Conservation (phyloP, 2,888 invertebrate species). For the Cordilura impudica region DNA sequence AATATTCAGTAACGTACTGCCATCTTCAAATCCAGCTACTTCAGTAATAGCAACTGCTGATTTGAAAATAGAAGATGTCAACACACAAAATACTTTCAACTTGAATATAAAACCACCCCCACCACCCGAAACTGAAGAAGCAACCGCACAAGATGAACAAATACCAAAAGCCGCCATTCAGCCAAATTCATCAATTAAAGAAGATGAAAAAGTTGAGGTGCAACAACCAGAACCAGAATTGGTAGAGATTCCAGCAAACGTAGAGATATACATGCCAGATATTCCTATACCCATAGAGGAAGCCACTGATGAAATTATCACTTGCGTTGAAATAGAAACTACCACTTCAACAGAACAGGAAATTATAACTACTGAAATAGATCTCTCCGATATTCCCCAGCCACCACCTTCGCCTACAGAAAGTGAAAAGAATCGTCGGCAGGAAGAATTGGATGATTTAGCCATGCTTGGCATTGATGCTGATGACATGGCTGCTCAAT, state of each 20-base stretch:
- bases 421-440: conserved; percentile 78
- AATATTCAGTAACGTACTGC: conserved; percentile 68
- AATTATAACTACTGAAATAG: conserved; percentile 62
- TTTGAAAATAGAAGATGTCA: conserved; percentile 55
- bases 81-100: conserved; percentile 23
- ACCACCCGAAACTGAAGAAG: background rate
- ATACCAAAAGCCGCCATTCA: background rate
- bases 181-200: background rate
- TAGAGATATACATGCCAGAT: conserved; percentile 50
- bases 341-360: background rate
- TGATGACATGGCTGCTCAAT: conserved; percentile 81
- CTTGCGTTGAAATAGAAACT: background rate
- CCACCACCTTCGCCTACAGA: conserved; percentile 72
- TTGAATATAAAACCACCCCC: conserved; percentile 7
- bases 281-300: conserved; percentile 68
- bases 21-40: conserved; percentile 44
- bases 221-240: background rate
- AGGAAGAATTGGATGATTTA: conserved; percentile 84
- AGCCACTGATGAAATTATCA: background rate
- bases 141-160: background rate
- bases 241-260: background rate
- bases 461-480: conserved; percentile 92
- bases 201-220: background rate
- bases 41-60: conserved; percentile 33
- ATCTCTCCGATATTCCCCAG: conserved; percentile 72